A percentile compares a stretch with the other conserved stretches of the same genome.
These are phyloP conservation scores for Eudorcas thomsonii DNA, from an alignment of 2,113 vertebrate species.

Conservation along the genomic window DNA sequence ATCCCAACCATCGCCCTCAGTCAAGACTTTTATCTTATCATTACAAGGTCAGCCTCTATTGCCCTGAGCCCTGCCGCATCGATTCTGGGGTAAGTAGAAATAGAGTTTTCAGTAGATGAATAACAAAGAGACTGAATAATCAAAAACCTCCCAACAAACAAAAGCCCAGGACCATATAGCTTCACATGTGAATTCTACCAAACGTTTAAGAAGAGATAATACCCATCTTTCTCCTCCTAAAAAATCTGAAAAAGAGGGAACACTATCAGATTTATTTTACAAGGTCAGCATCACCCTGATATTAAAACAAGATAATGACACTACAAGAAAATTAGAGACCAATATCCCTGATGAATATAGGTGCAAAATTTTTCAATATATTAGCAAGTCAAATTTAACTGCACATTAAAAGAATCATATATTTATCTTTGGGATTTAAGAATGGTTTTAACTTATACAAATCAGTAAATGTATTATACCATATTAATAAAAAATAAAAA, in stretches of 20 bases:
- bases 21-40: too few relatives aligned
- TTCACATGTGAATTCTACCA: neutral
- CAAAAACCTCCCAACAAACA: neutral
- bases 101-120: neutral
- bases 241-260: neutral
- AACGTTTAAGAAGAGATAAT: neutral
- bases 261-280: neutral
- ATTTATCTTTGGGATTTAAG: neutral
- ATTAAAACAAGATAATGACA: neutral
- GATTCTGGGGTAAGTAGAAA: neutral
- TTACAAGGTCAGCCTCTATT: neutral
- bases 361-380: neutral
- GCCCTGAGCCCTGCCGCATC: neutral
- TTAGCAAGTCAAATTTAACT: neutral
- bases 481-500: neutral
- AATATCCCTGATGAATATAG: neutral
- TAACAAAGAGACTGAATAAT: neutral
- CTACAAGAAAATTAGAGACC: neutral
- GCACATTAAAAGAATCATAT: neutral
- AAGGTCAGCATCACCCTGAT: neutral
- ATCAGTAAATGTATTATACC: neutral
- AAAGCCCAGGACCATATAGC: neutral
- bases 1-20: neutral
- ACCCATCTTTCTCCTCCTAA: neutral
- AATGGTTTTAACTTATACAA: neutral